A percentile compares a stretch with the other conserved stretches of the same genome.
These are phyloP conservation scores for Chitala chitala DNA, from an alignment of 2,113 vertebrate species.

Conservation along the genomic window DNA sequence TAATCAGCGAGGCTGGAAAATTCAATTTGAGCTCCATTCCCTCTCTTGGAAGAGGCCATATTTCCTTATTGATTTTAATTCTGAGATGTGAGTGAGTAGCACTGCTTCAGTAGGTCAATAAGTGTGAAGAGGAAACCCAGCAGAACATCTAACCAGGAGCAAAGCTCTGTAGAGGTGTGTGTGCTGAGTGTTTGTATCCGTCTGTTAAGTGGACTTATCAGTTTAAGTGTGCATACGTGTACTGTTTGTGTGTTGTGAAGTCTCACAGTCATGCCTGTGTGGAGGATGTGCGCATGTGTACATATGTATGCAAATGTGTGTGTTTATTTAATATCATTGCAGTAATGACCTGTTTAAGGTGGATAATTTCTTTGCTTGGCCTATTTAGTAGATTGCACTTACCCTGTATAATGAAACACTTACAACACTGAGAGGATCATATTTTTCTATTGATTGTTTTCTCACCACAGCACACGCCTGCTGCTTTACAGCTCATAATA, in stretches of 20 bases:
- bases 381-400: neutral
- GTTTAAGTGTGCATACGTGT: neutral
- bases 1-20: conserved; percentile 11
- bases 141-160: neutral
- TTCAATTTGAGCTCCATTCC: conserved; percentile 20
- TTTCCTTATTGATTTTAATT: conserved; percentile 30
- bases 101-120: conserved; percentile 21
- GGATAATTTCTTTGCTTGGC: neutral
- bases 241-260: neutral
- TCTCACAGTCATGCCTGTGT: neutral
- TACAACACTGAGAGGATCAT: neutral
- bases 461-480: too few species aligned
- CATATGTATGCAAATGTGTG: neutral
- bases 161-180: neutral
- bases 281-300: neutral
- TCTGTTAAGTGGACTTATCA: neutral
- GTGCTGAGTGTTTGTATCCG: neutral
- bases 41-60: conserved; percentile 4
- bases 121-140: conserved; percentile 14
- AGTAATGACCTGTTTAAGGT: neutral
- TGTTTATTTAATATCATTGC: neutral
- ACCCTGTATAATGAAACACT: neutral
- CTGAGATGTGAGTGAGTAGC: conserved; percentile 10
- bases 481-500: neutral
- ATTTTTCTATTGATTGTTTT: neutral